Evolutionary conservation across 2,888 invertebrate genomes (phyloP).

Genomic region (Scaptomyza tumidula): DNA sequence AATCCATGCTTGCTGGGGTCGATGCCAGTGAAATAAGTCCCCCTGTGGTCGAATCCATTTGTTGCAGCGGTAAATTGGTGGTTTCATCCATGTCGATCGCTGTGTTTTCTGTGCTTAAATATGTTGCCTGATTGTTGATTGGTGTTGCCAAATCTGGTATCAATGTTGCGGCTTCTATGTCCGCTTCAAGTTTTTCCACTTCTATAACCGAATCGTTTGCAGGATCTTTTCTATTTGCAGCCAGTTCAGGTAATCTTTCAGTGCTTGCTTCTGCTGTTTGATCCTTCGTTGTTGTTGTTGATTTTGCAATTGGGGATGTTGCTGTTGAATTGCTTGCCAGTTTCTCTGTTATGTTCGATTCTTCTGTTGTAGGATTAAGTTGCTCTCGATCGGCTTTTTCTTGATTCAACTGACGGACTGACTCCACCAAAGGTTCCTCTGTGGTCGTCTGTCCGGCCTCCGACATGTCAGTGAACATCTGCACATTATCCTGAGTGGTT

Average conservation of each 20-base stretch:
- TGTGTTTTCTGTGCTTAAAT: neutral
- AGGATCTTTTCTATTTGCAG: neutral
- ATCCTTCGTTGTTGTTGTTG: neutral
- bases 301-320: too few species aligned
- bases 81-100: neutral
- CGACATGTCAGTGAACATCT: conserved; percentile 34
- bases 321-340: conserved; percentile 2
- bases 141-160: conserved; percentile 2
- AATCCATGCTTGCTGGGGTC: neutral
- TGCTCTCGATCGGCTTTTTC: conserved; percentile 21
- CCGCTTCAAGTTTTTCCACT: neutral
- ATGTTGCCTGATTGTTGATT: neutral
- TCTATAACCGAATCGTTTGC: neutral
- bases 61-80: neutral
- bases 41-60: conserved; percentile 10
- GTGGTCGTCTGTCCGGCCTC: conserved; percentile 28
- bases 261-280: neutral
- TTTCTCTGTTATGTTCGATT: neutral
- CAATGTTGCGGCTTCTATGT: conserved; percentile 13
- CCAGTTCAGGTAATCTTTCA: neutral
- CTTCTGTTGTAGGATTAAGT: neutral
- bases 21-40: neutral
- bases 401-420: conserved; percentile 36
- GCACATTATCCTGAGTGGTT: conserved; percentile 45
- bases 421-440: conserved; percentile 59